Conservation (phyloP, 2,888 invertebrate genomes). For the Drosophila nigricruria region DNA sequence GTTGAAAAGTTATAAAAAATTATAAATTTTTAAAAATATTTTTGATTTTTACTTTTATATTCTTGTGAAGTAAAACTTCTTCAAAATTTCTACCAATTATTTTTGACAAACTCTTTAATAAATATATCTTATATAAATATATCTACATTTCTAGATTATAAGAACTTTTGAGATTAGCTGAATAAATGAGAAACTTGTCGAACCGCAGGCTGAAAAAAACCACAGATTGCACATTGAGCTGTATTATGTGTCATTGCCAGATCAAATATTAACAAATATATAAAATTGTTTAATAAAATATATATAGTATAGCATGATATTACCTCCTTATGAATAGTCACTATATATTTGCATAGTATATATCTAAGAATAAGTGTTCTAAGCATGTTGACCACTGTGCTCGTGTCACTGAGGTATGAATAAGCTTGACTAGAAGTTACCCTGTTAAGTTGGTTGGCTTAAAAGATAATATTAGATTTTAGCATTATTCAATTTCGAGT, state of each 20-base stretch:
- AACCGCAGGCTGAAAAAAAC: constrained; percentile 1
- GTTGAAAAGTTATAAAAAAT: too few species aligned
- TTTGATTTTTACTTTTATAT: too few species aligned
- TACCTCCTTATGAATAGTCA: not conserved
- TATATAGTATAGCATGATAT: not conserved
- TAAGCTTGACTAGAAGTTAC: not conserved
- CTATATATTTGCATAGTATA: not conserved
- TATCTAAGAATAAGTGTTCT: constrained; percentile 13
- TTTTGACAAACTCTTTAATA: too few species aligned
- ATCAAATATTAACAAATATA: not conserved
- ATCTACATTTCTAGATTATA: not conserved
- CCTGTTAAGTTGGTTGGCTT: not conserved
- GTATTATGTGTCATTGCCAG: constrained; percentile 22
- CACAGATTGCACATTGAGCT: constrained; percentile 12
- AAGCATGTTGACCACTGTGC: constrained; percentile 43
- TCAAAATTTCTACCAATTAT: too few species aligned
- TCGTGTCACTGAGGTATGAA: not conserved
- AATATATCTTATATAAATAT: not conserved
- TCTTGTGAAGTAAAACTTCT: too few species aligned
- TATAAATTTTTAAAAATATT: too few species aligned
- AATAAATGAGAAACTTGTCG: not conserved
- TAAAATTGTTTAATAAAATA: not conserved
- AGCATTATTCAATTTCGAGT: too few species aligned
- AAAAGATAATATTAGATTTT: not conserved
- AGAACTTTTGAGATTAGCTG: not conserved